phyloP scores from a whole-genome alignment of 2,797 vertebrate genomes.

The Naso thynnoides region DNA sequence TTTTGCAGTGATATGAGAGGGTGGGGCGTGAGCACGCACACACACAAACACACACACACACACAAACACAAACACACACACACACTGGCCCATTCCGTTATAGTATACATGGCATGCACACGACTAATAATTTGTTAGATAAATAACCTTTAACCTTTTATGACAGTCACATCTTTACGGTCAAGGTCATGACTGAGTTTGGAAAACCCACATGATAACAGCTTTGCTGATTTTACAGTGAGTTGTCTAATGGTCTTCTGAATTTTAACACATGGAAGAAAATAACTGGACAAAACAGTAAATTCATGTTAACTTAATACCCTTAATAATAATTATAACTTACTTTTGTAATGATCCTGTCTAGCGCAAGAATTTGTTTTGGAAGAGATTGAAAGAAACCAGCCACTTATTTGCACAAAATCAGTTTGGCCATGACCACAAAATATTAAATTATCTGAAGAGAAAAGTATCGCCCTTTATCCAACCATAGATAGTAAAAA shows the following conservation, averaged over 20 bases:
- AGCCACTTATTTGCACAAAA: too few relatives aligned
- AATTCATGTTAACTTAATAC: too few relatives aligned
- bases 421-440: too few relatives aligned
- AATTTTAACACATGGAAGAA: not conserved
- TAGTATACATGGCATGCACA: not conserved
- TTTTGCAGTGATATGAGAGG: conserved; percentile 20
- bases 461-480: too few relatives aligned
- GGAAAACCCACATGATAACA: not conserved
- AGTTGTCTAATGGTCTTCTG: too few relatives aligned
- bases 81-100: not conserved
- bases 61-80: not conserved
- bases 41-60: conserved; percentile 16
- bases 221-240: not conserved
- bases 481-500: too few relatives aligned
- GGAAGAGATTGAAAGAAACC: too few relatives aligned
- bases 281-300: not conserved
- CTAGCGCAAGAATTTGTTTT: too few relatives aligned
- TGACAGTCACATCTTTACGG: not conserved
- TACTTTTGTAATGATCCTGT: too few relatives aligned
- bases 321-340: too few relatives aligned
- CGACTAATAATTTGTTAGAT: conserved; percentile 3
- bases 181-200: not conserved
- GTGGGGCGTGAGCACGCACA: conserved; percentile 8
- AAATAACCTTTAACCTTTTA: not conserved
- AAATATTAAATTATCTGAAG: too few relatives aligned